Conservation (phyloP, 2,888 invertebrate genomes). For the Nycteola revayana region DNA sequence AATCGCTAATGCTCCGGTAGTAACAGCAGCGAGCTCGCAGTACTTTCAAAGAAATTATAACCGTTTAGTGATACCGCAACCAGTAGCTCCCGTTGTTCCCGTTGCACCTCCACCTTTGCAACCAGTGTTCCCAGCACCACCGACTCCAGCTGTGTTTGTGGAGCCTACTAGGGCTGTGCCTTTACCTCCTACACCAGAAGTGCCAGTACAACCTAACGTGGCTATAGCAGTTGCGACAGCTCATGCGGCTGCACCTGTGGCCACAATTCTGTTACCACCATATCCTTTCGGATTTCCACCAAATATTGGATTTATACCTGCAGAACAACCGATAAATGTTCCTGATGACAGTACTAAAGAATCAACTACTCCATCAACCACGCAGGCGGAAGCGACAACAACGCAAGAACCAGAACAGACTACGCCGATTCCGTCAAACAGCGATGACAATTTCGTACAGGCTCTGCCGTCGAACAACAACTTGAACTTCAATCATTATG, state of each 20-base stretch:
- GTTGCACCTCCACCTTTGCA: constrained; percentile 21
- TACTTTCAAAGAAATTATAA: constrained; percentile 86
- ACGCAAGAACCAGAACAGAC: constrained; percentile 47
- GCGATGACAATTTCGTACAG: constrained; percentile 62
- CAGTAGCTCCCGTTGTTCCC: constrained; percentile 22
- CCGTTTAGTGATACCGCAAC: constrained; percentile 54
- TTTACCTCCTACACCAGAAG: constrained; percentile 30
- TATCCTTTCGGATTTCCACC: constrained; percentile 71
- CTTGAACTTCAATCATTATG: constrained; percentile 55
- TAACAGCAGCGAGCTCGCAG: constrained; percentile 86
- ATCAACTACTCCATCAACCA: constrained; percentile 52
- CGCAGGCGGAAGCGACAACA: constrained; percentile 44
- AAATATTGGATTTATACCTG: constrained; percentile 53
- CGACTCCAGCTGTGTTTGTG: constrained; percentile 32
- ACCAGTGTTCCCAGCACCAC: constrained; percentile 37
- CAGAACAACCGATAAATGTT: constrained; percentile 42
- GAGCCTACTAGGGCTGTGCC: constrained; percentile 24
- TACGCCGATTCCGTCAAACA: constrained; percentile 56
- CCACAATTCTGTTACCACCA: constrained; percentile 68
- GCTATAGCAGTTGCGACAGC: constrained; percentile 72
- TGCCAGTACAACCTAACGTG: constrained; percentile 56
- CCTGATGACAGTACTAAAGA: constrained; percentile 50
- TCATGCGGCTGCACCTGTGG: constrained; percentile 69
- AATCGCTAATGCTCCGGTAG: constrained; percentile 67
- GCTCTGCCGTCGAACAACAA: constrained; percentile 61